phyloP scores from a whole-genome alignment of 1,140 invertebrate species.

The Plectrocnemia conspersa region DNA sequence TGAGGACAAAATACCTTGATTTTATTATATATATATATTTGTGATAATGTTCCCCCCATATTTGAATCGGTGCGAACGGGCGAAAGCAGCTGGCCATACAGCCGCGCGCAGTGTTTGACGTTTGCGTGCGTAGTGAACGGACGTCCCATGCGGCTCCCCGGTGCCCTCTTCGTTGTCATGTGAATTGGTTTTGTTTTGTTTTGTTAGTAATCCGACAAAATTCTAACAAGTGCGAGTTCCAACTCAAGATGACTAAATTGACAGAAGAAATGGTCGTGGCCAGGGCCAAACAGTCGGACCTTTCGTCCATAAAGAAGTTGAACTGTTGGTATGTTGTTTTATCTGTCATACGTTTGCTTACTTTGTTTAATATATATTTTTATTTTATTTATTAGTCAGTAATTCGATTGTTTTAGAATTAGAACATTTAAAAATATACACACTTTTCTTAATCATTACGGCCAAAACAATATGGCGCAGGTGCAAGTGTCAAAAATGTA shows the following conservation, averaged over 20 bases:
- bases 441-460: no score
- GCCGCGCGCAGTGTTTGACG: conserved; percentile 8
- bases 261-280: conserved; percentile 90
- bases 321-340: conserved; percentile 88
- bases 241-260: conserved; percentile 62
- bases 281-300: conserved; percentile 79
- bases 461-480: no score
- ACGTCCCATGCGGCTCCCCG: neutral
- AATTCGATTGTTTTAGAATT: no score
- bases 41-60: no score
- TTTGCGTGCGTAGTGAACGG: conserved; percentile 3
- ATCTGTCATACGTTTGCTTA: no score
- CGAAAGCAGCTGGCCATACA: neutral
- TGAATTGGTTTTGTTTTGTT: conserved; percentile 1
- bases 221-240: conserved; percentile 8
- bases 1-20: no score
- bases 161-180: conserved; percentile 4
- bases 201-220: neutral
- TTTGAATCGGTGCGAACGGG: no score
- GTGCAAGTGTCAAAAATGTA: no score
- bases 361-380: no score
- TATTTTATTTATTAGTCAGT: no score
- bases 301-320: conserved; percentile 75
- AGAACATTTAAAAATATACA: no score
- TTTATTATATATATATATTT: no score